Evolutionary conservation across 2,888 invertebrate species (phyloP).

Genomic region (Galeruca laticollis): DNA sequence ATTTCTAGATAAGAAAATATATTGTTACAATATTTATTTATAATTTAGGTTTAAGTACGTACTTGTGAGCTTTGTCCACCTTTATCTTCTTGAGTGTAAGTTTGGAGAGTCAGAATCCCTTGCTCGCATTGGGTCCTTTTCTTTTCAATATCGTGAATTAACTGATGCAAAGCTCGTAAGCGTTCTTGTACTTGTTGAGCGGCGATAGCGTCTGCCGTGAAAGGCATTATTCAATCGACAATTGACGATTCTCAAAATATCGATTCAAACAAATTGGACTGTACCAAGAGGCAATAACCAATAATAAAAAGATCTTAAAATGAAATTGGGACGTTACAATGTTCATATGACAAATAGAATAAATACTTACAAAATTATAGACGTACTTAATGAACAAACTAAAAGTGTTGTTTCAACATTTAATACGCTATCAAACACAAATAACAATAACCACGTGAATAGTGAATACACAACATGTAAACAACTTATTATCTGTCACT

Average conservation of each 20-base stretch:
- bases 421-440: no score
- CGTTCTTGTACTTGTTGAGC: slow-evolving; percentile 81
- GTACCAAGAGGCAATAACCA: slow-evolving; percentile 69
- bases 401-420: no score
- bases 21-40: background rate
- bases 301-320: slow-evolving; percentile 46
- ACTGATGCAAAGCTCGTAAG: slow-evolving; percentile 79
- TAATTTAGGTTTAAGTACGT: slow-evolving; percentile 20
- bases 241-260: slow-evolving; percentile 42
- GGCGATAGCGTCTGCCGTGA: slow-evolving; percentile 80
- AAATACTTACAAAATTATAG: slow-evolving; percentile 54
- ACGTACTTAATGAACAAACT: slow-evolving; percentile 50
- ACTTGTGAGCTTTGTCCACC: slow-evolving; percentile 59
- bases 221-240: slow-evolving; percentile 72
- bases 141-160: slow-evolving; percentile 85
- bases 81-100: slow-evolving; percentile 72
- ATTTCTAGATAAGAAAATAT: slow-evolving; percentile 68
- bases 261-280: slow-evolving; percentile 69
- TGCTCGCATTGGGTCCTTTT: slow-evolving; percentile 85
- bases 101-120: slow-evolving; percentile 81
- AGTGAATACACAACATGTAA: no score
- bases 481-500: no score
- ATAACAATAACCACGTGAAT: no score
- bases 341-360: slow-evolving; percentile 8
- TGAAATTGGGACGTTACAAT: slow-evolving; percentile 15